These are phyloP conservation scores for Eufriesea mexicana DNA, from an alignment of 1,140 invertebrate species.

Conservation along the genomic window DNA sequence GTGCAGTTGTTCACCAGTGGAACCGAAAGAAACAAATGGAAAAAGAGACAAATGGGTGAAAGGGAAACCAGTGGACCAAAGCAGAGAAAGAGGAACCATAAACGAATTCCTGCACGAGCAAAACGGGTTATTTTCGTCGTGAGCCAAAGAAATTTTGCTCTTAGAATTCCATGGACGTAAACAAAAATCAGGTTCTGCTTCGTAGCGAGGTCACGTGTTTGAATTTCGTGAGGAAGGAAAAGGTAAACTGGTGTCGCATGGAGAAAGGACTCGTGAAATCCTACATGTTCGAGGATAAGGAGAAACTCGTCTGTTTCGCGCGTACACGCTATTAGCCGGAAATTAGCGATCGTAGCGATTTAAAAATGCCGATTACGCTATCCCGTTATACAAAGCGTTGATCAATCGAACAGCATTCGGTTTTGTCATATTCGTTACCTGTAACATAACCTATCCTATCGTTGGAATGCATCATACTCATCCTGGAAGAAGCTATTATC, in stretches of 20 bases:
- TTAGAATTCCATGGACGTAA: conserved; percentile 14
- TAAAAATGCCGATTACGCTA: neutral
- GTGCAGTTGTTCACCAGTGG: neutral
- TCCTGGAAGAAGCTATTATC: too few relatives aligned
- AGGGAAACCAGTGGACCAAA: neutral
- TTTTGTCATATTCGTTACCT: too few relatives aligned
- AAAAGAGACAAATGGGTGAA: neutral
- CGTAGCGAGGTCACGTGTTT: conserved; percentile 6
- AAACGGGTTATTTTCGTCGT: neutral
- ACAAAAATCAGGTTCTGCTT: conserved; percentile 37
- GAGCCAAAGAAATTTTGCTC: neutral
- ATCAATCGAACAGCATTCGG: too few relatives aligned
- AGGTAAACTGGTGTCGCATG: conserved; percentile 21
- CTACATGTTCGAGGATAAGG: neutral
- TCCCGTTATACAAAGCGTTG: too few relatives aligned
- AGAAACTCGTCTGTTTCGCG: too few relatives aligned
- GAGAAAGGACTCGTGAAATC: conserved; percentile 44
- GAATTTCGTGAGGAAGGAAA: conserved; percentile 31
- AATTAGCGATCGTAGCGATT: neutral
- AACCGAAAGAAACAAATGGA: neutral
- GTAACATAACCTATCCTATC: too few relatives aligned
- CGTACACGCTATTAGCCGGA: neutral
- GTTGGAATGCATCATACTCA: too few relatives aligned
- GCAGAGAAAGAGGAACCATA: neutral
- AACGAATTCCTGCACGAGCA: neutral